Evolutionary conservation across 2,113 vertebrate genomes (phyloP), one percentile per base, ranked within the genome.

Genomic region (Manacus vitellinus): DNA sequence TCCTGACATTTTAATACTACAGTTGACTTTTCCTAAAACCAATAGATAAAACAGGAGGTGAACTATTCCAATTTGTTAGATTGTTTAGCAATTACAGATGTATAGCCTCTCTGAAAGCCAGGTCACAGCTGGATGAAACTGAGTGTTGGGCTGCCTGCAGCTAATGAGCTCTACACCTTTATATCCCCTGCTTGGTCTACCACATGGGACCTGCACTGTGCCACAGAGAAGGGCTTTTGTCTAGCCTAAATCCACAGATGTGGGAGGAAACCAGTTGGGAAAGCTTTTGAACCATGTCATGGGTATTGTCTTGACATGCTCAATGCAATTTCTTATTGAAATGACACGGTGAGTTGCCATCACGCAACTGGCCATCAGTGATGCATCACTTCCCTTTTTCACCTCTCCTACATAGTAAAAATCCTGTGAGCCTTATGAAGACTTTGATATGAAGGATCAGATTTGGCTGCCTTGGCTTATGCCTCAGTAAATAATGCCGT

Each of bases 1-100:
- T 80, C 81, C 91, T 73, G 55, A 88, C 49, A 94, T 95, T 95
- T 91, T 92, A 93, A 95, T 92, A 44, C 15, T 20, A 18, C 24
- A 39, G 25, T 66, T 94, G 9, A 15, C 39, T 93, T 94, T 85
- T 89, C 31, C 44, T 66, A 66, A 83, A 92, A 41, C 25, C n/a
- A 55, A 58, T 24, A 58, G 28, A 78, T 58, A 67, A 91, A 78
- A 84, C 25, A 86, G 28, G 11, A 73, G 25, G 16, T 54, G 35
- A 94, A 39, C 21, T 67, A 35, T 25, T 27, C 35, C 8, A 63
- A 30, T 92, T 85, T 82, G 27, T 56, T 43, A 7, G 31, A 28
- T 16, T 43, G 20, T 55, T 90, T 58, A 94, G 3, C 16, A n/a
- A 67, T 66, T 77, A 21, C 5, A 63, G 22, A n/a, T 3, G 35